A percentile compares a stretch with the other conserved stretches of the same genome.
Conservation (phyloP, 2,113 vertebrate genomes). For the rabbit (Oryctolagus cuniculus) region mOryCun1.1 NC_091452.1:12310501-12311000, state of each 20-base stretch:
- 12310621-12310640: neutral
- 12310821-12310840: neutral
- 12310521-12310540: too few relatives aligned
- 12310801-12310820: neutral
- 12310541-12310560: too few relatives aligned
- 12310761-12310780: rapidly evolving
- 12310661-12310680: neutral
- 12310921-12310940: neutral
- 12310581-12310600: too few relatives aligned
- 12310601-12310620: too few relatives aligned
- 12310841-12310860: neutral
- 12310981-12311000: neutral
- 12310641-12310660: neutral
- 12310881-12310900: rapidly evolving
- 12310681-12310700: neutral
- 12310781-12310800: rapidly evolving
- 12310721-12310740: neutral
- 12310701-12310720: neutral
- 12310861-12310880: rapidly evolving
- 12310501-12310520: too few relatives aligned
- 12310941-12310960: neutral
- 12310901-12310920: too few relatives aligned
- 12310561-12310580: too few relatives aligned
- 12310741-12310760: neutral
- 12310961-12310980: neutral